These are phyloP conservation scores for Akabosia matsudoensis DNA, from an alignment of 1,140 invertebrate species.

Conservation along the genomic window DNA sequence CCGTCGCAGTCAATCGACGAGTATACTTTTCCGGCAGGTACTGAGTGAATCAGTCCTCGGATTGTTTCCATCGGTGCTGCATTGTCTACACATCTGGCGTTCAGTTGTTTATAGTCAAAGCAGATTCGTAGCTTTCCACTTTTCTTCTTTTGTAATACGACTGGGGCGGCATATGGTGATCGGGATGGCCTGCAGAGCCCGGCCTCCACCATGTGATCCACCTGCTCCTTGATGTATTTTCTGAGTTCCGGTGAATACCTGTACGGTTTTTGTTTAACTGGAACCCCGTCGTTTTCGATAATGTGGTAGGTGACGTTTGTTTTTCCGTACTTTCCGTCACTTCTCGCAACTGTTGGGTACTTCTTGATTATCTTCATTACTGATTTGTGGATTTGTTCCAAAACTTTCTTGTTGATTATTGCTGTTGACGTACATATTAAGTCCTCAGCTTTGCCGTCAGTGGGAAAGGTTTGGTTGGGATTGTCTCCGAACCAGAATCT, in stretches of 20 bases:
- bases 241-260: background rate
- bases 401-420: background rate
- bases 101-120: constrained; percentile 5
- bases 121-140: background rate
- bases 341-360: background rate
- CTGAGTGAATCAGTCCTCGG: background rate
- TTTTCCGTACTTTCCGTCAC: background rate
- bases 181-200: background rate
- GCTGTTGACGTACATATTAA: background rate
- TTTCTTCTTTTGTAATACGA: background rate
- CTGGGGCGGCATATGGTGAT: background rate
- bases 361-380: background rate
- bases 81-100: background rate
- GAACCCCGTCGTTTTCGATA: background rate
- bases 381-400: background rate
- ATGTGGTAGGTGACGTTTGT: background rate
- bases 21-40: background rate
- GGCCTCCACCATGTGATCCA: background rate
- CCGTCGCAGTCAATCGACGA: background rate
- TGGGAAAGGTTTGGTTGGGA: background rate
- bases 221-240: background rate
- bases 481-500: background rate
- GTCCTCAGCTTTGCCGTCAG: background rate
- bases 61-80: constrained; percentile 7
- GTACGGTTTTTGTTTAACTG: background rate